phyloP scores from a whole-genome alignment of 2,888 invertebrate genomes.

The Agriotes lineatus region DNA sequence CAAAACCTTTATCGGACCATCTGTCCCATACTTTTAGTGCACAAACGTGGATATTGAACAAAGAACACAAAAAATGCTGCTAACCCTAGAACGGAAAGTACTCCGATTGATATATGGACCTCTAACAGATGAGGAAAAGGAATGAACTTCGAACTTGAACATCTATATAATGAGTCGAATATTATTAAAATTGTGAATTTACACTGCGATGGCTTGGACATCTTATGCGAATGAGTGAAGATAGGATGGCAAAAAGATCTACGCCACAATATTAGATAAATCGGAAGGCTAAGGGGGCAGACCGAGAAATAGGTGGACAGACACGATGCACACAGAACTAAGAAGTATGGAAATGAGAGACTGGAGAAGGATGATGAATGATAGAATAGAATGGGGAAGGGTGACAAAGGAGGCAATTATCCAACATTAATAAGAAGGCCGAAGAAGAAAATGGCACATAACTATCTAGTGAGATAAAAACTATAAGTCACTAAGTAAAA shows the following conservation, averaged over 20 bases:
- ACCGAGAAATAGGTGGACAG: too few relatives aligned
- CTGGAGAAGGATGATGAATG: too few relatives aligned
- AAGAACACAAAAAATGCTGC: not conserved
- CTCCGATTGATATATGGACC: not conserved
- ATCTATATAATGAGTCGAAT: not conserved
- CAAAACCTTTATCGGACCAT: not conserved
- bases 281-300: not conserved
- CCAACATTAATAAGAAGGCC: not conserved
- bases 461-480: too few relatives aligned
- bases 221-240: too few relatives aligned
- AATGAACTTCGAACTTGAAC: not conserved
- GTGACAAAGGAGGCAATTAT: too few relatives aligned
- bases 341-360: not conserved
- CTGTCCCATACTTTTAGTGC: not conserved
- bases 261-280: too few relatives aligned
- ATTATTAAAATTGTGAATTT: too few relatives aligned
- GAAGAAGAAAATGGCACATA: not conserved
- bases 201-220: too few relatives aligned
- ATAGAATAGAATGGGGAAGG: too few relatives aligned
- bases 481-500: too few relatives aligned
- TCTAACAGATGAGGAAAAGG: not conserved
- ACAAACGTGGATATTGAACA: not conserved
- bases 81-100: not conserved
- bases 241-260: too few relatives aligned
- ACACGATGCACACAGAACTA: not conserved